A percentile compares a stretch with the other conserved stretches of the same genome.
Conservation (phyloP, 2,113 vertebrate genomes). For the Rousettus leschenaultii region DNA sequence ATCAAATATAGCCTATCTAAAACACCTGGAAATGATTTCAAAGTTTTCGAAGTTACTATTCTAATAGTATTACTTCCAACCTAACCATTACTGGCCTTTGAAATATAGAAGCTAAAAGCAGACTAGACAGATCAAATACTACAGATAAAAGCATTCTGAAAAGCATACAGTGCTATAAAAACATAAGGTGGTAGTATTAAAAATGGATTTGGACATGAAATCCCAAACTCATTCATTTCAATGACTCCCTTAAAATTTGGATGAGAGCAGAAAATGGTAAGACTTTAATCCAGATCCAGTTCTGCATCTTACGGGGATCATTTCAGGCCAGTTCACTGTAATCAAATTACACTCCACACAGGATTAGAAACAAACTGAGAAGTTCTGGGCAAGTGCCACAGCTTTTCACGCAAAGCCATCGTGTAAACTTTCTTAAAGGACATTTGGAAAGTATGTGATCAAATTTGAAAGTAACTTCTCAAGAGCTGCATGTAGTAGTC, state of each 20-base stretch:
- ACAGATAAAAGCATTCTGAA: slow-evolving; percentile 55
- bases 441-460: background rate
- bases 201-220: slow-evolving; percentile 52
- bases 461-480: slow-evolving; percentile 19
- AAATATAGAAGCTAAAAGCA: slow-evolving; percentile 51
- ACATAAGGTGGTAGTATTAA: slow-evolving; percentile 23
- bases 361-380: background rate
- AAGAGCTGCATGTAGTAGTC: background rate
- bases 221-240: slow-evolving; percentile 30
- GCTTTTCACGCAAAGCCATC: background rate
- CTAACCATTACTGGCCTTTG: slow-evolving; percentile 64
- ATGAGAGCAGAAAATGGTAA: background rate
- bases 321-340: background rate
- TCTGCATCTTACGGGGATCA: background rate
- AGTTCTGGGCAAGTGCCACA: background rate
- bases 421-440: background rate
- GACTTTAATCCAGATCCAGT: background rate
- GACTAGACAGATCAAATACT: slow-evolving; percentile 52
- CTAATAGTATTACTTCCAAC: slow-evolving; percentile 63
- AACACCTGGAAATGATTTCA: slow-evolving; percentile 61
- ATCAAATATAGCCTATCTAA: background rate
- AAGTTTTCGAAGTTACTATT: slow-evolving; percentile 50
- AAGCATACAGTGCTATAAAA: slow-evolving; percentile 50
- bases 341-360: background rate
- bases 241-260: background rate